These are phyloP conservation scores for Pycnonotus jocosus DNA, from an alignment of 2,113 vertebrate species.

Conservation along the genomic window DNA sequence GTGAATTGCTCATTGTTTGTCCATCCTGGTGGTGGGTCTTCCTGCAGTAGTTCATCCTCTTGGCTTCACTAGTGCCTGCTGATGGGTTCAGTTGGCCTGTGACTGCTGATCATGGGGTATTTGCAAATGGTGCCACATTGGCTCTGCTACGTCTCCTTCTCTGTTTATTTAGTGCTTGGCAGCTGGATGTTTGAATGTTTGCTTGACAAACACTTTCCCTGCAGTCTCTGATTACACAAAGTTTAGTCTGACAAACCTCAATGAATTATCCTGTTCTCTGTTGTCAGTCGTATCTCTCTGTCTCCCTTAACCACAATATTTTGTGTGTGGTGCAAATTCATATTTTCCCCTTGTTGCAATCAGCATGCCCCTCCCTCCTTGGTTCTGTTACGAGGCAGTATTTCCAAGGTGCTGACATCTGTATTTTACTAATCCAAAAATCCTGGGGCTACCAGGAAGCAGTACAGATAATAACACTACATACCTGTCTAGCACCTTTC, in stretches of 20 bases:
- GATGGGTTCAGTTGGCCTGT: neutral
- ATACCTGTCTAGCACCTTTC: constrained; percentile 29
- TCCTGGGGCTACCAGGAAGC: constrained; percentile 33
- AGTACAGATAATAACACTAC: neutral
- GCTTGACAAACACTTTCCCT: constrained; percentile 45
- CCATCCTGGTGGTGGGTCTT: neutral
- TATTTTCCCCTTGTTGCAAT: neutral
- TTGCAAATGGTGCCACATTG: neutral
- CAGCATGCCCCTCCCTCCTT: neutral
- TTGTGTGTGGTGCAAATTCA: neutral
- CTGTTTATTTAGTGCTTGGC: constrained; percentile 37
- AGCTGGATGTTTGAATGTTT: constrained; percentile 19
- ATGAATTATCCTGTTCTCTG: constrained; percentile 13
- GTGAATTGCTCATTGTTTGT: neutral
- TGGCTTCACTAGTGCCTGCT: neutral
- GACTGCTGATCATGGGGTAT: neutral
- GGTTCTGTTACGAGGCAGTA: neutral
- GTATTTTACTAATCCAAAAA: constrained; percentile 21
- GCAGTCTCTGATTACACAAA: constrained; percentile 25
- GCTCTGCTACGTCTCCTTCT: neutral
- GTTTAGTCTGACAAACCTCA: constrained; percentile 33
- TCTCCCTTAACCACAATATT: constrained; percentile 37
- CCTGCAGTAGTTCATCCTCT: neutral
- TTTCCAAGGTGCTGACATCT: constrained; percentile 5
- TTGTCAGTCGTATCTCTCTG: constrained; percentile 6